Evolutionary conservation across 1,140 invertebrate species (phyloP).

Genomic region (Limonius californicus): DNA sequence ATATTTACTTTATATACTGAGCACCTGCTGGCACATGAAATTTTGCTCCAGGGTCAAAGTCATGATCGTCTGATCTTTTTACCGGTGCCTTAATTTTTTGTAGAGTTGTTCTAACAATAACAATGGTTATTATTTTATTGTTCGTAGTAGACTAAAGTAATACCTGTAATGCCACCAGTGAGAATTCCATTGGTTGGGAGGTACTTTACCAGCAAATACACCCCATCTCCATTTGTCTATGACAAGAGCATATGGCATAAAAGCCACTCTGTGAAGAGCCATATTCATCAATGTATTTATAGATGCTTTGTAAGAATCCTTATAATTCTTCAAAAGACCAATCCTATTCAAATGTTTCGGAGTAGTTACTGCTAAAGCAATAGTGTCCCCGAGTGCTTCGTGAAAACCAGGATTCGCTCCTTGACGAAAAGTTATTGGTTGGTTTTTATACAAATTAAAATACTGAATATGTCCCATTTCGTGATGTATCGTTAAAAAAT

Average conservation of each 20-base stretch:
- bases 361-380: no score
- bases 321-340: slow-evolving; percentile 45
- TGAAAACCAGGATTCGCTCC: no score
- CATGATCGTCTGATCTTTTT: slow-evolving; percentile 45
- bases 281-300: slow-evolving; percentile 62
- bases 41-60: slow-evolving; percentile 63
- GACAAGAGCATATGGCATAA: slow-evolving; percentile 54
- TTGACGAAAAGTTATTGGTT: no score
- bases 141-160: slow-evolving; percentile 22
- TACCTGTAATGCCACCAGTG: slow-evolving; percentile 55
- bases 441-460: no score
- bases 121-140: neutral
- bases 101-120: slow-evolving; percentile 9
- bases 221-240: no score
- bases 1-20: slow-evolving; percentile 28
- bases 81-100: slow-evolving; percentile 52
- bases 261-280: slow-evolving; percentile 62
- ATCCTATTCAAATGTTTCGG: no score
- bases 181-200: slow-evolving; percentile 51
- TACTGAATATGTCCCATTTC: no score
- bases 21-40: slow-evolving; percentile 57
- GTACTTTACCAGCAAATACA: slow-evolving; percentile 55
- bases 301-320: slow-evolving; percentile 48
- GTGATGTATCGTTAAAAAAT: no score
- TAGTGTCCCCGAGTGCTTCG: no score